A percentile compares a stretch with the other conserved stretches of the same genome.
Evolutionary conservation across 2,113 vertebrate species (phyloP).

Genomic region (Python bivittatus): DNA sequence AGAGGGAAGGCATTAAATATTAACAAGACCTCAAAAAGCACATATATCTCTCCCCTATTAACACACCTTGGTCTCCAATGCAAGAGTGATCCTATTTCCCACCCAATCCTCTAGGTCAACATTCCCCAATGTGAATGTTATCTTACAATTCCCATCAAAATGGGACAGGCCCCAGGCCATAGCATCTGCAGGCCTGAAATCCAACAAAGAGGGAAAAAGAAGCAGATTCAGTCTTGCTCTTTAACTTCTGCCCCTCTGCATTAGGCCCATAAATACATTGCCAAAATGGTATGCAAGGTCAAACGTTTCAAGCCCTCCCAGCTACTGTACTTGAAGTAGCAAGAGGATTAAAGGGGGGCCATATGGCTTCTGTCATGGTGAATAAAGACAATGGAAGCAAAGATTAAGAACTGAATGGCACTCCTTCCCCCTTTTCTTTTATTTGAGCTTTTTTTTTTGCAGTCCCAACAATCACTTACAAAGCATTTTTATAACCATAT

Average conservation of each 20-base stretch:
- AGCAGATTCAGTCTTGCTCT: conserved; percentile 57
- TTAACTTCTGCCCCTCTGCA: conserved; percentile 51
- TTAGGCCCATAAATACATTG: conserved; percentile 59
- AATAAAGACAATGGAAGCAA: conserved; percentile 57
- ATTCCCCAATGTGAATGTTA: not conserved
- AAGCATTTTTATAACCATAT: not conserved
- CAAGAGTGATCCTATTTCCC: not conserved
- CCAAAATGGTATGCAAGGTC: conserved; percentile 62
- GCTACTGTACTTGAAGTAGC: conserved; percentile 60
- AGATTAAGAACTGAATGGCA: conserved; percentile 56
- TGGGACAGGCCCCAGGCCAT: conserved; percentile 52
- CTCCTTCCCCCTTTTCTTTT: conserved; percentile 44
- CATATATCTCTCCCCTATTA: not conserved
- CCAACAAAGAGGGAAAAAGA: conserved; percentile 21
- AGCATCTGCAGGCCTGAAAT: conserved; percentile 30
- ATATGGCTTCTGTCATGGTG: conserved; percentile 65
- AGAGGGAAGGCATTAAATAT: not conserved
- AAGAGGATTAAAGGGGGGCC: conserved; percentile 63
- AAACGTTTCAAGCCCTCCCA: conserved; percentile 63
- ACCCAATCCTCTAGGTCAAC: not conserved
- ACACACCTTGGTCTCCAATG: not conserved
- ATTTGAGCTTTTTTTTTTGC: not conserved
- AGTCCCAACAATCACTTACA: not conserved
- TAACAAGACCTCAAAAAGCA: not conserved
- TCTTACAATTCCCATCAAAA: conserved; percentile 11